A percentile compares a stretch with the other conserved stretches of the same genome.
Conservation (phyloP, 2,113 vertebrate genomes). For the Piaya cayana region DNA sequence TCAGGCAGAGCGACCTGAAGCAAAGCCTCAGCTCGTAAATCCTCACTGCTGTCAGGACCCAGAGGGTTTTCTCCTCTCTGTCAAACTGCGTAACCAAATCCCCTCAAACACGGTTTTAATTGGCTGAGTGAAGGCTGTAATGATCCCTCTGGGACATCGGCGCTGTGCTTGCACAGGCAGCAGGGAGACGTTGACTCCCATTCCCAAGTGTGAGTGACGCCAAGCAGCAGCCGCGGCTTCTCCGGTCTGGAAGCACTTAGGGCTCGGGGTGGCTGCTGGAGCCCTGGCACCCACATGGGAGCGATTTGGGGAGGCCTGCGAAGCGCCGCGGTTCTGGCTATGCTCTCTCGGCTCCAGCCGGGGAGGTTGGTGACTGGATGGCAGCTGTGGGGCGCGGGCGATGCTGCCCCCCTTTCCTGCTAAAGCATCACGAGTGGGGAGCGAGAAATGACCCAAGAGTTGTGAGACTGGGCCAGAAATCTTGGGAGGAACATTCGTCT, state of each 20-base stretch:
- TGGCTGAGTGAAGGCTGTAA: neutral
- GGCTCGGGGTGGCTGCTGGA: neutral
- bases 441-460: fast-evolving
- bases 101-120: neutral
- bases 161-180: neutral
- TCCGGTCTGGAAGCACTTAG: slow-evolving; percentile 15
- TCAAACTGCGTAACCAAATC: neutral
- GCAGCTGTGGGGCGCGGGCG: neutral
- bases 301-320: neutral
- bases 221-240: neutral
- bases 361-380: neutral
- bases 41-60: neutral
- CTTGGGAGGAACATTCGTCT: fast-evolving
- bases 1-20: neutral
- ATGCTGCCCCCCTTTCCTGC: neutral
- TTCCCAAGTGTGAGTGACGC: neutral
- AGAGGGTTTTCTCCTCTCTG: neutral
- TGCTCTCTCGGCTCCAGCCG: neutral
- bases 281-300: neutral
- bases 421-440: neutral
- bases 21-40: slow-evolving; percentile 24
- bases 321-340: neutral
- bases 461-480: neutral
- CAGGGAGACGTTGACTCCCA: neutral
- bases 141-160: neutral